Base-by-base conservation (phyloP, 2,797 vertebrate genomes). In the Phoebastria nigripes region DNA sequence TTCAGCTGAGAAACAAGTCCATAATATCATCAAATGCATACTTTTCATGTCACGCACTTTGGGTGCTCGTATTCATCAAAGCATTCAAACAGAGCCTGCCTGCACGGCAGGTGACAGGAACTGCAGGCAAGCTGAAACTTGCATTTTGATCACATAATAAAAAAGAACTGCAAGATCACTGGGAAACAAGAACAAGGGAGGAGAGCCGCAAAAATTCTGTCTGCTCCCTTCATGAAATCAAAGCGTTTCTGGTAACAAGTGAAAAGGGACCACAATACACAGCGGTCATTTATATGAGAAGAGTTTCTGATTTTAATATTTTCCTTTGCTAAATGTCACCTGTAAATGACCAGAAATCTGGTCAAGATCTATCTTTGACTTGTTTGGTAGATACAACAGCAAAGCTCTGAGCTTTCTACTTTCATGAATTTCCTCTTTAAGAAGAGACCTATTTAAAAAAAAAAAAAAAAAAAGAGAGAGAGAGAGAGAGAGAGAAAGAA, bases 401-500 rank as follows among this genome's bases (percentile, higher is more conserved):
- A 80, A 94, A 90, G 26, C 42, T 54, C n/a, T 37, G 55, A 77
- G 46, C 31, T 46, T 82, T 46, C 47, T 62, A 62, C 17, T 77
- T 80, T 18, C 15, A 65, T 20, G 15, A 2, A 56, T 70, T 69
- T 86, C 29, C 22, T 39, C 44, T 87, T 74, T 29, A 21, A 62
- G 73, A 61, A 35, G 17, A 59, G 62, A 16, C 19, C 15, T 52
- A 47, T 26, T 4, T 9, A 20, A 29, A 19, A 8, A 80, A 72
- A 41, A 25, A 37, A 26, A 25, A 25, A 21, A 1, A 0, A 2
- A 17, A 13, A 33, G 37, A 31, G 18, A 26, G 17, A 52, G 4
- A 55, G 22, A 35, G 3, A n/a, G 47, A 41, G 12, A 21, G 21
- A 44, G 3, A 52, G 17, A 35, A 26, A 87, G 26, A 72, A 11